Base-by-base conservation (phyloP, 2,113 vertebrate genomes). In the Dasyprocta punctata region DNA sequence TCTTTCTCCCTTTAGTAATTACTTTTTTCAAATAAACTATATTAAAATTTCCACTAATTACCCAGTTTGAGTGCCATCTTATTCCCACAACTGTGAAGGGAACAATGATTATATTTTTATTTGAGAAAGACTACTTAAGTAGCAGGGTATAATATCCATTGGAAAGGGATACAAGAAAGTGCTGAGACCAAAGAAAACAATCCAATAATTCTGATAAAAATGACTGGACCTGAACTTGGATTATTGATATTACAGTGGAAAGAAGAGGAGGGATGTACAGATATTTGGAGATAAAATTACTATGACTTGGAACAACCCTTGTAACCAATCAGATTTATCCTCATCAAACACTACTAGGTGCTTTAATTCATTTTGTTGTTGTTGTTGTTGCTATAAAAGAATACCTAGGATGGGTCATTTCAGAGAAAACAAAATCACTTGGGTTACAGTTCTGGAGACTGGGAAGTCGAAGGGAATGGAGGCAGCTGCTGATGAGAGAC, bases 261-360 rank as follows among this genome's bases (percentile, higher is more conserved):
- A 73, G n/a, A 63, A 77, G 20, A 85, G 61, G 22, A 60, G 26
- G 22, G 49, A 49, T 44, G 7, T 4, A 44, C 24, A 47, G 61
- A 26, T 12, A 73, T n/a, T 16, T 73, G 54, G 20, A 77, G 54
- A 54, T 0, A 41, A 47, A 89, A 61, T 91, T 47, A 38, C 36
- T 4, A 26, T 33, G 73, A 63, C 38, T 30, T 0, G 1, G 33
- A 20, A 16, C 52, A 67, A 19, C 4, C 0, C 0, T 69, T 9
- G 11, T 5, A 65, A 71, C 0, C 63, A 12, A 0, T 71, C 24
- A 0, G 1, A 52, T 38, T 78, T 7, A 0, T 0, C 2, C 3
- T 77, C 44, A 52, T 36, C 38, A 71, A 36, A 17, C 11, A 20
- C 26, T 90, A 44, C 1, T 75, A 14, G 56, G 58, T 61, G 19